phyloP scores from a whole-genome alignment of 2,113 vertebrate genomes.

The Gadus chalcogrammus region DNA sequence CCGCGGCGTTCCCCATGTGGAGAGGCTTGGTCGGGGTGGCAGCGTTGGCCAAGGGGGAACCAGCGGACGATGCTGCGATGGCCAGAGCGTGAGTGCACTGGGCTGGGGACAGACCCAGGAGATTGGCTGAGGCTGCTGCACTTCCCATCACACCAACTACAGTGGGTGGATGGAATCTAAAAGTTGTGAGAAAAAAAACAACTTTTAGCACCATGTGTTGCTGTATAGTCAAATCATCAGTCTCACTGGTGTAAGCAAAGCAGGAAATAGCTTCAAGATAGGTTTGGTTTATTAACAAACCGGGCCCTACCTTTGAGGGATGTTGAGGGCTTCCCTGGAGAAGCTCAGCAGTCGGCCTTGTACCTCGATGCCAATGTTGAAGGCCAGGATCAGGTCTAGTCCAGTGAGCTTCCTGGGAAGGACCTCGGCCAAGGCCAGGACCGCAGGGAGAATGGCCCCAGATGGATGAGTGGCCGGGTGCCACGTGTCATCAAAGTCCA shows the following conservation, averaged over 20 bases:
- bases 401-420: slow-evolving; percentile 76
- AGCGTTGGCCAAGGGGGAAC: slow-evolving; percentile 88
- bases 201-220: background rate
- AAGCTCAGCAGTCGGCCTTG: slow-evolving; percentile 87
- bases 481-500: slow-evolving; percentile 97
- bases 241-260: background rate
- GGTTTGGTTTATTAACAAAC: background rate
- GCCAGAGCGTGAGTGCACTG: slow-evolving; percentile 83
- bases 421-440: slow-evolving; percentile 80
- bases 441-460: slow-evolving; percentile 79
- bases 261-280: background rate
- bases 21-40: slow-evolving; percentile 93
- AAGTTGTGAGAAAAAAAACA: background rate
- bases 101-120: slow-evolving; percentile 73
- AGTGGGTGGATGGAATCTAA: slow-evolving; percentile 89
- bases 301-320: slow-evolving; percentile 82
- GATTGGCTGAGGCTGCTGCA: slow-evolving; percentile 84
- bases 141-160: slow-evolving; percentile 92
- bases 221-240: no score
- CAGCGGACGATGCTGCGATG: slow-evolving; percentile 86
- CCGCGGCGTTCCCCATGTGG: slow-evolving; percentile 84
- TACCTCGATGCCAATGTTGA: slow-evolving; percentile 89
- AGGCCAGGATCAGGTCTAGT: slow-evolving; percentile 86
- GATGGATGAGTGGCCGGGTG: slow-evolving; percentile 97
- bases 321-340: slow-evolving; percentile 85